phyloP scores from a whole-genome alignment of 2,797 vertebrate genomes.

The Cercopithecus hamlyni region DNA sequence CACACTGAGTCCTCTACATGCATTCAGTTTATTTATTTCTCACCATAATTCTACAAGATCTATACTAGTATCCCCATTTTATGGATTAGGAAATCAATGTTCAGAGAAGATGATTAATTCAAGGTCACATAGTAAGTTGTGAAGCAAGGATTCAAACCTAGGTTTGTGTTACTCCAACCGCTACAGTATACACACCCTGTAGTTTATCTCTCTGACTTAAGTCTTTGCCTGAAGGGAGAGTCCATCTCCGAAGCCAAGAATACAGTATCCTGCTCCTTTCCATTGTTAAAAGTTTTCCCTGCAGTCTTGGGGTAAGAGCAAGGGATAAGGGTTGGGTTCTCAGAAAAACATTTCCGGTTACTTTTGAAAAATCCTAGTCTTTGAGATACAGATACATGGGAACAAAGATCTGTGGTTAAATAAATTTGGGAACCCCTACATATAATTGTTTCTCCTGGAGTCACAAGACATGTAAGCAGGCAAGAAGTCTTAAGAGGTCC shows the following conservation, averaged over 20 bases:
- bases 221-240: neutral
- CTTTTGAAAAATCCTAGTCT: neutral
- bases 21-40: neutral
- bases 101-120: neutral
- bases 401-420: neutral
- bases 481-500: neutral
- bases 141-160: neutral
- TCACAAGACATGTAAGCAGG: neutral
- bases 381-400: neutral
- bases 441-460: neutral
- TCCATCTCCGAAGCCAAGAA: neutral
- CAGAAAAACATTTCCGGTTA: neutral
- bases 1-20: neutral
- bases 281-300: neutral
- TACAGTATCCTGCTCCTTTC: neutral
- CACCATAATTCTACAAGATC: neutral
- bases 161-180: neutral
- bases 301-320: neutral
- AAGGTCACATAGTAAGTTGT: neutral
- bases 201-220: neutral
- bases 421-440: neutral
- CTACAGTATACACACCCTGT: too few species aligned
- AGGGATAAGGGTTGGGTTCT: neutral
- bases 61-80: neutral
- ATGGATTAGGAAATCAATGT: neutral